Conservation (phyloP, 2,797 vertebrate species). For the Acanthurus lineatus region DNA sequence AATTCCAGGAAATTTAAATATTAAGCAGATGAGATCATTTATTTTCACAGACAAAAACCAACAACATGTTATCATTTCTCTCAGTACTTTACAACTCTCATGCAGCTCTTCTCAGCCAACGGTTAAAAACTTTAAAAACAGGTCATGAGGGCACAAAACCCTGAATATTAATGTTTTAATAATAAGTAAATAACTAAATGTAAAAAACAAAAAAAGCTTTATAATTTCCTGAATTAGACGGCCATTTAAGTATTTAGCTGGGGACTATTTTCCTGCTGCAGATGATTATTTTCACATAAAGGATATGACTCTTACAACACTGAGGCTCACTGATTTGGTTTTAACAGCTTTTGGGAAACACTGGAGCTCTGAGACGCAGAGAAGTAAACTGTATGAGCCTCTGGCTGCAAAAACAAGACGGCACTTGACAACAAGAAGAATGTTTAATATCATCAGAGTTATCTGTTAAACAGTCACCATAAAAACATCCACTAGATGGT, state of each 20-base stretch:
- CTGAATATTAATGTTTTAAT: too few relatives aligned
- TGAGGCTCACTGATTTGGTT: background rate
- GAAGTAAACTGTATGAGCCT: background rate
- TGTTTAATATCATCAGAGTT: background rate
- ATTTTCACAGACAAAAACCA: too few relatives aligned
- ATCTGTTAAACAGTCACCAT: background rate
- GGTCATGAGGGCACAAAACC: too few relatives aligned
- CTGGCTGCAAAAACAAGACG: background rate
- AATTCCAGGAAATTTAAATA: too few relatives aligned
- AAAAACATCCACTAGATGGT: slow-evolving; percentile 68
- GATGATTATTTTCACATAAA: background rate
- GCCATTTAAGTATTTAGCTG: too few relatives aligned
- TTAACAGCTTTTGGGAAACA: too few relatives aligned
- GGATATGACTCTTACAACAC: background rate
- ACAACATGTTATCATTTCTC: background rate
- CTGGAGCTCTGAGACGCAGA: background rate
- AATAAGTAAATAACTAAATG: too few relatives aligned
- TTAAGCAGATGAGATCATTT: too few relatives aligned
- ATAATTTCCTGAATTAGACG: too few relatives aligned
- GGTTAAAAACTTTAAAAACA: background rate
- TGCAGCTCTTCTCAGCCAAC: background rate
- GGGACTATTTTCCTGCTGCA: too few relatives aligned
- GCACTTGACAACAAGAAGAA: background rate
- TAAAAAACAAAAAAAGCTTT: too few relatives aligned
- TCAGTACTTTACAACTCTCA: background rate